Evolutionary conservation across 2,888 invertebrate genomes (phyloP), one percentile per base, ranked within the genome.

Genomic region (Hydrotaea cyrtoneurina): DNA sequence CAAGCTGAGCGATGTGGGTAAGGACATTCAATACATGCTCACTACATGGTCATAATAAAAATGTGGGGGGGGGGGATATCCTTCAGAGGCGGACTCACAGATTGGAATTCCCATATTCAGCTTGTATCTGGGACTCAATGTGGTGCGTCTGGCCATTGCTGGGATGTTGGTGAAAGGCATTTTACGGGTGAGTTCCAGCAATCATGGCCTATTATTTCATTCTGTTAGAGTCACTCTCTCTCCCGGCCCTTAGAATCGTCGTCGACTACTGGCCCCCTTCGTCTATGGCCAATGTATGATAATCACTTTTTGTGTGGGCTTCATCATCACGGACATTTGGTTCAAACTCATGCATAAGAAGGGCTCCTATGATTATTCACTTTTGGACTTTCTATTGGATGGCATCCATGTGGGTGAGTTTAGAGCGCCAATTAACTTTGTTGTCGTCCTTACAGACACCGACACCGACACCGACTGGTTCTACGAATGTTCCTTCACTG

Each of bases 271-370:
- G 15, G 62, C 31, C 31, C 62, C 62, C 62, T 62, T 62, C 26
- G 62, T 62, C 62, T 62, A 62, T 62, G 62, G 62, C 31, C 62
- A 62, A 17, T 31, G 31, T n/a, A 26, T 31, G 4, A 62, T 62
- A n/a, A 15, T 62, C 1, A 26, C 26, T 10, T 26, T 62, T 26
- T 62, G 26, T n/a, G 31, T 62, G 2, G 26, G 62, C 23, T 36
- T 62, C 3, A 26, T 62, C 8, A n/a, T 62, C n/a, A 31, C 26
- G 0, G 62, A 62, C n/a, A 26, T 26, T n/a, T n/a, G 26, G 62
- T 62, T 26, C 31, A 21, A 59, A 15, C 59, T 59, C 5, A 59
- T 21, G 17, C 23, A 59, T 59, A 13, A 26, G 11, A 26, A 59
- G n/a, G 59, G 19, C 11, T 7, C 19, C 2, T 11, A 11, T 2